phyloP scores from a whole-genome alignment of 1,140 invertebrate genomes.

The Drosophila quadrilineata region DNA sequence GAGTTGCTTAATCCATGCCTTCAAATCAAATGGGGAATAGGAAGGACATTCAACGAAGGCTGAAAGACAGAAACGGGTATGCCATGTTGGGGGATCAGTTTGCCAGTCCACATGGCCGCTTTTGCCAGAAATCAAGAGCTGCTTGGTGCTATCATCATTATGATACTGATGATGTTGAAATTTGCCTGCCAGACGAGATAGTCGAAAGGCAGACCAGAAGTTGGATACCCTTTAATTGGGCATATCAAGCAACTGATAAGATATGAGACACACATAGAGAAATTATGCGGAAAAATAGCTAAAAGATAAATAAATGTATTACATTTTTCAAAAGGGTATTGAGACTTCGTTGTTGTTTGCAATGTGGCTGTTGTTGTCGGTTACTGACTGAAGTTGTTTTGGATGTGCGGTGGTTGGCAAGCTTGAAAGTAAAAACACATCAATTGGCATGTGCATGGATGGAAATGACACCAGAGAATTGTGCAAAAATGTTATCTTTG shows the following conservation, averaged over 20 bases:
- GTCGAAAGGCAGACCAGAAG: conserved; percentile 22
- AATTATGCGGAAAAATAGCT: not conserved
- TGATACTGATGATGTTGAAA: conserved; percentile 10
- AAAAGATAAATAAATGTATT: not conserved
- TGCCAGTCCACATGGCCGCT: conserved; percentile 9
- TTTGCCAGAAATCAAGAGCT: conserved; percentile 14
- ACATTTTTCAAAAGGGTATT: not conserved
- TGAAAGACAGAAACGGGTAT: not conserved
- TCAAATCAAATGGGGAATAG: conserved; percentile 38
- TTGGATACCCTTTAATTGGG: not conserved
- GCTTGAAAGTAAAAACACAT: conserved; percentile 76
- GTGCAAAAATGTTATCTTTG: conserved; percentile 79
- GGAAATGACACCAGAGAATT: conserved; percentile 79
- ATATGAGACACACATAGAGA: not conserved
- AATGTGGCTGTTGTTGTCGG: not conserved
- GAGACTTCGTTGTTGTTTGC: not conserved
- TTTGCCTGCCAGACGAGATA: conserved; percentile 9
- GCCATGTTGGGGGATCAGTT: not conserved
- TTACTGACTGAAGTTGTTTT: conserved; percentile 20
- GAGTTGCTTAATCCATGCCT: conserved; percentile 27
- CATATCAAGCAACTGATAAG: not conserved
- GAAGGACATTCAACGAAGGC: not conserved
- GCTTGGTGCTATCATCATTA: not conserved
- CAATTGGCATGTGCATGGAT: conserved; percentile 79
- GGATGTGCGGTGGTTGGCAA: conserved; percentile 43